phyloP scores from a whole-genome alignment of 2,797 vertebrate species.

The Benthosema pterotum region DNA sequence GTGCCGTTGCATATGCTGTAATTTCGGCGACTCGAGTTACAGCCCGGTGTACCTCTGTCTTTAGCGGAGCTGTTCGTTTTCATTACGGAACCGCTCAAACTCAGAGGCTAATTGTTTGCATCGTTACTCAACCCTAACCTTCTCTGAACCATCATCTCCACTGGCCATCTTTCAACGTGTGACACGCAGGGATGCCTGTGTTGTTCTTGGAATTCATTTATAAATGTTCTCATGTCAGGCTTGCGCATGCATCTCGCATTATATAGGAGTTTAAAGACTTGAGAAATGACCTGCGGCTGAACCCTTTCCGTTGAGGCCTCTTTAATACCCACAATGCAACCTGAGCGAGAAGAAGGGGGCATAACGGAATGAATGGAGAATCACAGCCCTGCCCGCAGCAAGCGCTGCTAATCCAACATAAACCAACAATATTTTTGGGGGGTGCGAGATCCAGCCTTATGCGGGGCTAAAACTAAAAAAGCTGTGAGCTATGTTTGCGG shows the following conservation, averaged over 20 bases:
- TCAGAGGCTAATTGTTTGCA: slow-evolving; percentile 24
- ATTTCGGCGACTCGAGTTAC: slow-evolving; percentile 46
- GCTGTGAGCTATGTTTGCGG: background rate
- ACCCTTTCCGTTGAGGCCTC: slow-evolving; percentile 13
- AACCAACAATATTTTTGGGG: slow-evolving; percentile 51
- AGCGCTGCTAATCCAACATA: slow-evolving; percentile 39
- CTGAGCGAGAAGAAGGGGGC: background rate
- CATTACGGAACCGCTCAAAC: slow-evolving; percentile 41
- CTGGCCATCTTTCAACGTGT: slow-evolving; percentile 1
- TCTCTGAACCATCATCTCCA: slow-evolving; percentile 1
- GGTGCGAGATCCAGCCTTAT: slow-evolving; percentile 22
- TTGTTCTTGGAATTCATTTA: slow-evolving; percentile 6
- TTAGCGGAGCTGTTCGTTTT: slow-evolving; percentile 54
- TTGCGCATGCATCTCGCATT: slow-evolving; percentile 26
- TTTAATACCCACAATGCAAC: slow-evolving; percentile 4
- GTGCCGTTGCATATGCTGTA: slow-evolving; percentile 49
- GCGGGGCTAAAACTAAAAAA: slow-evolving; percentile 31
- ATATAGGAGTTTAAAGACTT: slow-evolving; percentile 15
- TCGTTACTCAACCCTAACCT: slow-evolving; percentile 13
- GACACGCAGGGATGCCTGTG: slow-evolving; percentile 22
- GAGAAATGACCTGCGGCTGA: slow-evolving; percentile 35
- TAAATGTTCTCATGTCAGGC: slow-evolving; percentile 5
- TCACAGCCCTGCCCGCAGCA: slow-evolving; percentile 29
- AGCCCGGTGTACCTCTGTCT: slow-evolving; percentile 25
- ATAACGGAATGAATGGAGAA: slow-evolving; percentile 43